Conservation (phyloP, 2,888 invertebrate species). For the Gibbula magus region DNA sequence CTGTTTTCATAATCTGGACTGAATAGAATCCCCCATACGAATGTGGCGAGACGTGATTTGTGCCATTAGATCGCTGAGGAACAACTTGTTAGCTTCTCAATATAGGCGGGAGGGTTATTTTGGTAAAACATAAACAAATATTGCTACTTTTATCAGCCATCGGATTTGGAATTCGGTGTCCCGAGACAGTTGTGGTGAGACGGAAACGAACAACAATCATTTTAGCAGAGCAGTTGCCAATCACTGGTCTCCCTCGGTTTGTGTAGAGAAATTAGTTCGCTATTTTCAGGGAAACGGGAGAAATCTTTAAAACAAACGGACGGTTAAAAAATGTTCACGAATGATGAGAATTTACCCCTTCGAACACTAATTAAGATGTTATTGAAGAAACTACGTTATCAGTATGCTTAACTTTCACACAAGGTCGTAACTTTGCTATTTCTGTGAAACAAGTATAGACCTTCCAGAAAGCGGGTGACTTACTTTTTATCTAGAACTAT, state of each 20-base stretch:
- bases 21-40: constrained; percentile 1
- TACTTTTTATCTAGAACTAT: too few relatives aligned
- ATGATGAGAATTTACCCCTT: neutral
- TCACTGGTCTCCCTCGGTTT: neutral
- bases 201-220: neutral
- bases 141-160: constrained; percentile 16
- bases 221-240: neutral
- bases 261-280: neutral
- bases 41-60: neutral
- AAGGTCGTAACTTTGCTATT: too few relatives aligned
- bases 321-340: neutral
- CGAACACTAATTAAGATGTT: neutral
- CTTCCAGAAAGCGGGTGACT: too few relatives aligned
- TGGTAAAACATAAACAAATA: constrained; percentile 1
- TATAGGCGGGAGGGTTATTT: constrained; percentile 12
- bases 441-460: too few relatives aligned
- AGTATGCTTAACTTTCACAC: too few relatives aligned
- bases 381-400: too few relatives aligned
- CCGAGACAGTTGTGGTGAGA: neutral
- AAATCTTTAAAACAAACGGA: neutral
- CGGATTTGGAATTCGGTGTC: constrained; percentile 3
- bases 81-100: constrained; percentile 9
- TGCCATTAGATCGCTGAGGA: neutral
- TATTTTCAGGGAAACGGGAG: constrained; percentile 4
- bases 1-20: constrained; percentile 21